Evolutionary conservation across 2,113 vertebrate genomes (phyloP).

Genomic region (Malurus elegans): DNA sequence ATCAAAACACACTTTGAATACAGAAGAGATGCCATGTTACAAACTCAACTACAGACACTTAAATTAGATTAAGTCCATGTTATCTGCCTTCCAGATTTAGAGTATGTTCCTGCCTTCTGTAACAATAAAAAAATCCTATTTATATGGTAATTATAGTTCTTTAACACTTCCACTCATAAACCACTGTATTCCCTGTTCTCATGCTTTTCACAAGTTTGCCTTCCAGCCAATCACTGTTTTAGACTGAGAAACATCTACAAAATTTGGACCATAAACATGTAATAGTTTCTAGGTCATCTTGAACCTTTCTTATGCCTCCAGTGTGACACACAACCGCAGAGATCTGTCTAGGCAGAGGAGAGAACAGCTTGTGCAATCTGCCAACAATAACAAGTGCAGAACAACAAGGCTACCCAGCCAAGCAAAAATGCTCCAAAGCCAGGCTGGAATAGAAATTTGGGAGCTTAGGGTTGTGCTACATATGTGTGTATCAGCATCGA

Average conservation of each 20-base stretch:
- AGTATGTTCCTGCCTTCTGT: not conserved
- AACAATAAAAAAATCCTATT: not conserved
- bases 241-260: not conserved
- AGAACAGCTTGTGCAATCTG: not conserved
- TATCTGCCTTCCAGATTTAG: not conserved
- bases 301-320: not conserved
- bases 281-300: not conserved
- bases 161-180: not conserved
- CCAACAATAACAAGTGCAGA: not conserved
- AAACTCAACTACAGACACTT: not conserved
- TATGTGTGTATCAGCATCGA: accelerated
- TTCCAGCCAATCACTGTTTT: not conserved
- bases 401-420: not conserved
- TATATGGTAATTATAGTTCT: not conserved
- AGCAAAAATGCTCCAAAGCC: accelerated
- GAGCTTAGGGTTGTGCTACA: not conserved
- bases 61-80: not conserved
- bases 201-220: not conserved
- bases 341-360: not conserved
- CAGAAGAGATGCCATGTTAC: not conserved
- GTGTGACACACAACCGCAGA: not conserved
- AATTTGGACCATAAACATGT: not conserved
- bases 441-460: not conserved
- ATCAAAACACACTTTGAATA: not conserved
- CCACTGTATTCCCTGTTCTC: not conserved